Conservation (phyloP, 2,113 vertebrate genomes). For the Antigone vipio region DNA sequence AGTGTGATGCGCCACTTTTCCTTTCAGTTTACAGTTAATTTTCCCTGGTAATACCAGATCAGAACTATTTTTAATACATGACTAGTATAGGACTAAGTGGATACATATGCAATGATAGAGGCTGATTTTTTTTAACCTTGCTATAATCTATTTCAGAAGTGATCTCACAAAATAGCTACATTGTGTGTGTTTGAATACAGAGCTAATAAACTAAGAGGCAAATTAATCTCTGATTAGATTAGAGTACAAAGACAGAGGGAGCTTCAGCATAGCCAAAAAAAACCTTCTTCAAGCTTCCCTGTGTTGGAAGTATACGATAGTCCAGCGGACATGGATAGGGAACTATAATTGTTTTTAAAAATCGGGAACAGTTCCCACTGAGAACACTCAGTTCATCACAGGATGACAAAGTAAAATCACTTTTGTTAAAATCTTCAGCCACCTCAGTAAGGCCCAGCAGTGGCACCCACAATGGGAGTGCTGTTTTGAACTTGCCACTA, state of each 20-base stretch:
- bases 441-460: background rate
- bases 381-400: background rate
- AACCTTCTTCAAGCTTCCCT: background rate
- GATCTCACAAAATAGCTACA: slow-evolving; percentile 3
- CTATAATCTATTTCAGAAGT: slow-evolving; percentile 3
- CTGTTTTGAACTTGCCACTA: background rate
- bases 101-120: background rate
- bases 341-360: background rate
- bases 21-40: slow-evolving; percentile 2
- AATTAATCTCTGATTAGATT: slow-evolving; percentile 30
- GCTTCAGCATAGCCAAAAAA: background rate
- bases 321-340: background rate
- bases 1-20: background rate
- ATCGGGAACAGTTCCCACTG: background rate
- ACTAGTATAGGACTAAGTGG: background rate
- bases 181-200: background rate
- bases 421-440: background rate
- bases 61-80: slow-evolving; percentile 3
- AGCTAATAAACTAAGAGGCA: slow-evolving; percentile 10
- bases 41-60: background rate
- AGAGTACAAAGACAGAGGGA: background rate
- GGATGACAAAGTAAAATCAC: background rate
- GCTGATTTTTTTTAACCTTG: background rate
- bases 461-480: background rate
- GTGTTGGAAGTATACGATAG: background rate